phyloP scores from a whole-genome alignment of 1,140 invertebrate species.

The Drosophila mojavensis region DNA sequence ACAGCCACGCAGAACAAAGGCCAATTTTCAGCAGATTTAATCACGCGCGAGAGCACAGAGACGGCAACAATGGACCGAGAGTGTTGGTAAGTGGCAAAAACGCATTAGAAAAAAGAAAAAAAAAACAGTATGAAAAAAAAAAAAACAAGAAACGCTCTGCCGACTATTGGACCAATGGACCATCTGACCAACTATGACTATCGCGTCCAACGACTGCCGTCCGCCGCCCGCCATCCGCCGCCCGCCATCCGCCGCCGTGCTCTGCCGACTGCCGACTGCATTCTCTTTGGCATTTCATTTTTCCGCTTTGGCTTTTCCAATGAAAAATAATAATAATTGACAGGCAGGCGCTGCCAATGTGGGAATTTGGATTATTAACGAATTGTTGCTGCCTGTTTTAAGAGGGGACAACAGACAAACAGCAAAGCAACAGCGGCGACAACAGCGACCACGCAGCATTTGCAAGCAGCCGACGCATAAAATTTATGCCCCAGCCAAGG shows the following conservation, averaged over 20 bases:
- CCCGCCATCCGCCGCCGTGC: conserved; percentile 38
- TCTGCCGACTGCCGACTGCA: conserved; percentile 42
- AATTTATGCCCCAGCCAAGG: conserved; percentile 67
- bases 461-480: conserved; percentile 71
- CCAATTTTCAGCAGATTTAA: conserved; percentile 82
- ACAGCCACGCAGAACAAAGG: conserved; percentile 62
- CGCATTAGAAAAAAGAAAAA: conserved; percentile 76
- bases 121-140: conserved; percentile 48
- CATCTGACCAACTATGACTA: conserved; percentile 39
- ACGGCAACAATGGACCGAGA: conserved; percentile 68
- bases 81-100: conserved; percentile 68
- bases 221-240: conserved; percentile 18
- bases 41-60: conserved; percentile 63
- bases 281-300: conserved; percentile 77
- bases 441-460: conserved; percentile 37
- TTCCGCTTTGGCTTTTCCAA: conserved; percentile 78
- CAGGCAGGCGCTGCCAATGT: conserved; percentile 70
- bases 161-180: conserved; percentile 20
- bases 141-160: neutral
- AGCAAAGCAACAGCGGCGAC: conserved; percentile 34
- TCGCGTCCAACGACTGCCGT: conserved; percentile 14
- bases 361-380: conserved; percentile 83
- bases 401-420: conserved; percentile 22
- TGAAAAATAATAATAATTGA: conserved; percentile 83
- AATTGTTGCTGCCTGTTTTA: conserved; percentile 70